Evolutionary conservation across 2,113 vertebrate species (phyloP).

Genomic region (Myotis davidii): DNA sequence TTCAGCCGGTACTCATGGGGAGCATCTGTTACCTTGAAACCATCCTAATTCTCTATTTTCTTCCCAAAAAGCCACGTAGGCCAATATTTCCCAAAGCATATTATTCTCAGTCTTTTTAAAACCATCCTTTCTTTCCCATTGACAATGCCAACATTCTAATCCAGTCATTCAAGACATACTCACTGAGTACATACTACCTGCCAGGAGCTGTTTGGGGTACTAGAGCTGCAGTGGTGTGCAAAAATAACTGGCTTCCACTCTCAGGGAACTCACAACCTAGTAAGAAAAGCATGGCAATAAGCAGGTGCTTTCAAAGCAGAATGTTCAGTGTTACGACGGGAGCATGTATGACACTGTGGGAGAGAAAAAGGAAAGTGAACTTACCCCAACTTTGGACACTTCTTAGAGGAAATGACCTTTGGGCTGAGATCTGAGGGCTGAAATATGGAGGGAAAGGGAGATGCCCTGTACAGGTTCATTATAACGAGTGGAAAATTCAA

Average conservation of each 20-base stretch:
- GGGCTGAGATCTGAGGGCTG: neutral
- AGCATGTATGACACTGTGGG: neutral
- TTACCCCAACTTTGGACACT: neutral
- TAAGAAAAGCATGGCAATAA: neutral
- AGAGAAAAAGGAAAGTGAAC: neutral
- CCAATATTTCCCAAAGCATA: neutral
- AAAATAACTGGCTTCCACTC: neutral
- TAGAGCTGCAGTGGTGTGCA: neutral
- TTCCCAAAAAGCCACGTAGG: neutral
- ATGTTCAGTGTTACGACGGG: neutral
- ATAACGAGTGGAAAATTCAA: neutral
- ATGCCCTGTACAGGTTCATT: neutral
- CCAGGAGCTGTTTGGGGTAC: neutral
- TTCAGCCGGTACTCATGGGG: neutral
- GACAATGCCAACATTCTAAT: neutral
- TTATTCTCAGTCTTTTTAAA: neutral
- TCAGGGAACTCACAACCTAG: neutral
- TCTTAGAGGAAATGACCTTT: neutral
- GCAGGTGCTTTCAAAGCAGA: neutral
- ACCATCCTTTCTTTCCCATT: neutral
- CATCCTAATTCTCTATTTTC: neutral
- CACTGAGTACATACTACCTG: too few species aligned
- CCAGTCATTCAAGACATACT: neutral
- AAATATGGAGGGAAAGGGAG: neutral
- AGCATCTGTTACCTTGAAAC: neutral